phyloP scores from a whole-genome alignment of 2,113 vertebrate species.

The Hippocampus zosterae region DNA sequence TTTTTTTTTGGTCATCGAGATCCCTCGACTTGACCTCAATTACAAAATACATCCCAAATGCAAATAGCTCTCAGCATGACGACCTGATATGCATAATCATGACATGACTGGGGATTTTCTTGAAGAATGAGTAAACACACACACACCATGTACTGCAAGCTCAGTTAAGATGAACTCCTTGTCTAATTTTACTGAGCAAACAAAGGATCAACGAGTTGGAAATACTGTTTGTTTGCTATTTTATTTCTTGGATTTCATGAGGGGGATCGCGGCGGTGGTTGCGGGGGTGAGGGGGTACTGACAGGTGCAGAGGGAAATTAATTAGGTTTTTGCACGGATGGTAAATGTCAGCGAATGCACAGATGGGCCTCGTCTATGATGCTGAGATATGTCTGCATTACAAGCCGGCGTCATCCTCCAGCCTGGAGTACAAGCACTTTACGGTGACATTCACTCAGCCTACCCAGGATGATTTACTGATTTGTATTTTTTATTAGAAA shows the following conservation, averaged over 20 bases:
- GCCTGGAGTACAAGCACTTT: background rate
- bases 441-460: background rate
- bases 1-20: conserved; percentile 13
- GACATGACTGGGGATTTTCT: conserved; percentile 48
- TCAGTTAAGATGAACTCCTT: conserved; percentile 6
- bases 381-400: conserved; percentile 1
- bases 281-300: background rate
- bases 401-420: background rate
- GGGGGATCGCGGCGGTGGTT: background rate
- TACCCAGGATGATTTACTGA: background rate
- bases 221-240: conserved; percentile 2
- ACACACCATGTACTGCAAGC: conserved; percentile 21
- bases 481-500: background rate
- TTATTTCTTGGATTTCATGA: background rate
- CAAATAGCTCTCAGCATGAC: conserved; percentile 58
- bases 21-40: conserved; percentile 59
- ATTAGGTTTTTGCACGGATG: conserved; percentile 6
- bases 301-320: conserved; percentile 1
- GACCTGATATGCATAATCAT: conserved; percentile 51
- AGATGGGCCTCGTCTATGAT: background rate
- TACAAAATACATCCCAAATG: conserved; percentile 61
- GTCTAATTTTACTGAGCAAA: conserved; percentile 20
- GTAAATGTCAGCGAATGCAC: conserved; percentile 24
- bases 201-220: conserved; percentile 4
- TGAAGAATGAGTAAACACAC: conserved; percentile 41